These are phyloP conservation scores for Sphaerodactylus townsendi DNA, from an alignment of 2,113 vertebrate species.

Conservation along the genomic window DNA sequence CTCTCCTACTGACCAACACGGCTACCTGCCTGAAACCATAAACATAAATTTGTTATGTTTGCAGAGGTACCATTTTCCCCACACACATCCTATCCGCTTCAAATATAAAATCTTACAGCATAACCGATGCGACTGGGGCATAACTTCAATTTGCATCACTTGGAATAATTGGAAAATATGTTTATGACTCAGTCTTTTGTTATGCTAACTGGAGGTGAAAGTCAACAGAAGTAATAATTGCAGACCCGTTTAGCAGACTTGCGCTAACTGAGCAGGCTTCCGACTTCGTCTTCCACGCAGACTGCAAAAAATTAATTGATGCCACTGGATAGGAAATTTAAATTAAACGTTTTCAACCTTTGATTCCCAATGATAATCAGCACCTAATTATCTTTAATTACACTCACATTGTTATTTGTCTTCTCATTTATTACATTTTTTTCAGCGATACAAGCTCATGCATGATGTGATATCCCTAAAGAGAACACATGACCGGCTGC, in stretches of 20 bases:
- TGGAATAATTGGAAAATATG: slow-evolving; percentile 26
- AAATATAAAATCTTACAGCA: background rate
- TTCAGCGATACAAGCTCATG: accelerated
- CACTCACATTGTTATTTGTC: background rate
- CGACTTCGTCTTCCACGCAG: slow-evolving; percentile 34
- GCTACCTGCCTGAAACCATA: too few relatives aligned
- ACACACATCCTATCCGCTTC: background rate
- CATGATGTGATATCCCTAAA: background rate
- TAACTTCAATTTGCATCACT: background rate
- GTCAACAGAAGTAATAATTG: slow-evolving; percentile 54
- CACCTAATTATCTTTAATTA: slow-evolving; percentile 62
- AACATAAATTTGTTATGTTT: background rate
- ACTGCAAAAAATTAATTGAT: slow-evolving; percentile 40
- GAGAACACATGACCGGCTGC: background rate
- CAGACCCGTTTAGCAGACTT: slow-evolving; percentile 34
- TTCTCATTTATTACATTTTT: background rate
- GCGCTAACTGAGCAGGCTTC: slow-evolving; percentile 8
- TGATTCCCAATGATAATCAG: slow-evolving; percentile 58
- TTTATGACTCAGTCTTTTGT: slow-evolving; percentile 47
- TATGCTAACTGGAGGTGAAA: slow-evolving; percentile 49
- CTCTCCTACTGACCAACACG: too few relatives aligned
- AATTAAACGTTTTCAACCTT: slow-evolving; percentile 64
- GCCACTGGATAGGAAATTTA: slow-evolving; percentile 53
- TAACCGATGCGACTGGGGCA: background rate
- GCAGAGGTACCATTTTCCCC: background rate